Evolutionary conservation across 2,888 invertebrate species (phyloP), one percentile per base, ranked within the genome.

Genomic region (Chrysina gloriosa): DNA sequence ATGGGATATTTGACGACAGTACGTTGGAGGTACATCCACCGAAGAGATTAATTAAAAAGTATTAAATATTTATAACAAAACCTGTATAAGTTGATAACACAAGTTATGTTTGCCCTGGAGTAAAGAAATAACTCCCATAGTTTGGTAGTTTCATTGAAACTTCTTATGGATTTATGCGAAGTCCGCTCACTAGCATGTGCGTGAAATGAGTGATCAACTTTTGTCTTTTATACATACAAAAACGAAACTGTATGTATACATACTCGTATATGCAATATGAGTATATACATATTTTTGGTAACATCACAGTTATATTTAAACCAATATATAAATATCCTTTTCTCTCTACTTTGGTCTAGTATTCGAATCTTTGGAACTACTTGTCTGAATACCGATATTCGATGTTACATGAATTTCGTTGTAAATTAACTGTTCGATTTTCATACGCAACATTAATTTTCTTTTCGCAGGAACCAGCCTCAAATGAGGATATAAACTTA

Each of bases 401-500:
- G 70, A 25, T 29, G 27, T 56, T 6, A 61, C 31, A 63, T 74
- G 74, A 11, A 75, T 16, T 64, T 76, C 75, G 23, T 75, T 72
- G 58, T 75, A 71, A 31, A 76, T 72, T 9, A 76, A 50, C 42
- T 73, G 73, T 63, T 76, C 76, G 39, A 76, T 75, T 47, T 74
- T 75, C 70, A 76, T 74, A 5, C 76, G 61, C 23, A 76, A 61
- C 21, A 72, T 73, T 9, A 76, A 54, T 52, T 76, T 76, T 47
- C 73, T 71, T 36, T 67, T 71, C 36, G 64, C 45, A 2, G 76
- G 65, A 23, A 75, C 74, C 50, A 73, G 71, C n/a, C 72, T 73
- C 6, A 76, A 69, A 67, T 75, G 75, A 14, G 75, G 73, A 56
- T 73, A 70, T 31, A 76, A 64, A 64, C 75, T 76, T 14, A 75